Base-by-base conservation (phyloP, 2,797 vertebrate species). In the Diglossa cyanea region DNA sequence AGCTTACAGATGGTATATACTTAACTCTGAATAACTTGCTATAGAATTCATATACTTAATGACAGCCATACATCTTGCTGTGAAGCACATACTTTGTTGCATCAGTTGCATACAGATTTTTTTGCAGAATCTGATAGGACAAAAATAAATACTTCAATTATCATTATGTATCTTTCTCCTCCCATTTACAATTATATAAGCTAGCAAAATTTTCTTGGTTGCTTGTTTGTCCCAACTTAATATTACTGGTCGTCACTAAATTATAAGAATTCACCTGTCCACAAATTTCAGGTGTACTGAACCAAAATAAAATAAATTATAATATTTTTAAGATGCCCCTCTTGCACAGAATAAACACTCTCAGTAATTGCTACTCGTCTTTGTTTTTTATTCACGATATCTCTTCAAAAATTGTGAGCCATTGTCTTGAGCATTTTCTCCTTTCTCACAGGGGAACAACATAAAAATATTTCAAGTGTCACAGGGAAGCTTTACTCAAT, bases 21-120 rank as follows among this genome's bases (percentile, higher is more conserved):
- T 93, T 91, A 95, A 93, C 87, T 90, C 67, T 72, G 82, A 96
- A 83, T 37, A 75, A 54, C 51, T 91, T 60, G 62, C 51, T 92
- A 70, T 17, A 6, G 82, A 94, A 93, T 78, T 85, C 37, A 72
- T 83, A 80, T 18, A 93, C 76, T 67, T 88, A 88, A 91, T 57
- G 76, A 91, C 61, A 92, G 81, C 88, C 58, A 91, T 39, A 23
- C 67, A 80, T 86, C 63, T 91, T 91, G 33, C 47, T 82, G 73
- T 7, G 67, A 93, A 94, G 72, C 0, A 4, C 42, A 53, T 51
- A 70, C 53, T 84, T 88, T 76, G 33, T 65, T 78, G 75, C 5
- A 2, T 58, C 37, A 62, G 55, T 39, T 60, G 58, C 37, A 66
- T 21, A 70, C 24, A 65, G 72, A 76, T 21, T 62, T 83, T 79